Conservation (phyloP, 2,797 vertebrate genomes). For the Clamator glandarius region DNA sequence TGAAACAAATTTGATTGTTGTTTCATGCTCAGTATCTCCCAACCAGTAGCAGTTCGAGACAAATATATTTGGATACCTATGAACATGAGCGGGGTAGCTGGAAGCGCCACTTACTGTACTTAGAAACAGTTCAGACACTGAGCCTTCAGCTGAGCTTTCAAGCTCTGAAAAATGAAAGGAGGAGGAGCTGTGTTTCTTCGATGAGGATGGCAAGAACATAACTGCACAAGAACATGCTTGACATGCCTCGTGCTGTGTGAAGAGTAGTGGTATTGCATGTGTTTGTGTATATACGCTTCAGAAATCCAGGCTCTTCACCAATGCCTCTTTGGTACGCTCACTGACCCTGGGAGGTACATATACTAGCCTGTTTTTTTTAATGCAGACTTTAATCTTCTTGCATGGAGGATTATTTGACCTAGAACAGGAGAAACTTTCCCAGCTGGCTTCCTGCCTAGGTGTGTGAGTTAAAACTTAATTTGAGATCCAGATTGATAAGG, state of each 20-base stretch:
- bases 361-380: background rate
- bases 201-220: background rate
- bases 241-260: background rate
- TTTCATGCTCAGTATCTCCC: background rate
- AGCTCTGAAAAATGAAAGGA: background rate
- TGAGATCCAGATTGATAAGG: background rate
- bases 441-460: conserved; percentile 2
- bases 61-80: background rate
- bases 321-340: background rate
- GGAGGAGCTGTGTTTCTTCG: background rate
- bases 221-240: background rate
- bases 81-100: background rate
- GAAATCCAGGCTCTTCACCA: background rate
- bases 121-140: background rate
- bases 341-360: background rate
- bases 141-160: background rate
- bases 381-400: background rate
- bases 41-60: background rate
- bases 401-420: conserved; percentile 12
- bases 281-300: background rate
- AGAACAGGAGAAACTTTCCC: background rate
- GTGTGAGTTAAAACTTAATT: conserved; percentile 22
- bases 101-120: background rate
- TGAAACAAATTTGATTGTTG: background rate
- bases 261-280: background rate